Evolutionary conservation across 2,888 invertebrate species (phyloP).

Genomic region (Perdita meconis): DNA sequence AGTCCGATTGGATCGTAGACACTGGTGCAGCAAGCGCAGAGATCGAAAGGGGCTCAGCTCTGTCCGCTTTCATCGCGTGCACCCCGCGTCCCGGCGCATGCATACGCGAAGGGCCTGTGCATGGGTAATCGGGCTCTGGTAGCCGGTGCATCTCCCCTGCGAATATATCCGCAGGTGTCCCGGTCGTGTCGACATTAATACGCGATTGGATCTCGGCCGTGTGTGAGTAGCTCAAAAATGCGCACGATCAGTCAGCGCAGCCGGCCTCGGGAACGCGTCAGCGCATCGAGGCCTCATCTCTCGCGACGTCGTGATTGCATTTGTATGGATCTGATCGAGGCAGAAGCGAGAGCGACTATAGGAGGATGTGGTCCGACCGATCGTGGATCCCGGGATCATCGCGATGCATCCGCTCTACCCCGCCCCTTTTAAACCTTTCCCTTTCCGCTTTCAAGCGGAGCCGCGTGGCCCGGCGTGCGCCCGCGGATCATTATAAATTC

Average conservation of each 20-base stretch:
- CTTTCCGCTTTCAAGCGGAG: slow-evolving; percentile 27
- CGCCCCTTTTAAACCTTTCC: slow-evolving; percentile 7
- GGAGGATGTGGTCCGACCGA: slow-evolving; percentile 54
- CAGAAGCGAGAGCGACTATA: slow-evolving; percentile 42
- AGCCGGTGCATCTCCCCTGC: slow-evolving; percentile 37
- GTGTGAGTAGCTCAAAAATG: slow-evolving; percentile 55
- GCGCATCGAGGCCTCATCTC: slow-evolving; percentile 63
- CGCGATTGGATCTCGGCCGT: slow-evolving; percentile 66
- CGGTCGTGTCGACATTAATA: slow-evolving; percentile 72
- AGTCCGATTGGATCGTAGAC: slow-evolving; percentile 27
- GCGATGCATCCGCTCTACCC: slow-evolving; percentile 47
- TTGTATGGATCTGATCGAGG: slow-evolving; percentile 79
- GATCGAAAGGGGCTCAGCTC: slow-evolving; percentile 28
- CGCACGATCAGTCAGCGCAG: slow-evolving; percentile 58
- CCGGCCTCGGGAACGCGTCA: slow-evolving; percentile 23
- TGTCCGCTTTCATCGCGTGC: slow-evolving; percentile 24
- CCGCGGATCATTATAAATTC: slow-evolving; percentile 64
- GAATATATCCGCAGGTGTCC: slow-evolving; percentile 55
- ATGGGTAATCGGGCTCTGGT: slow-evolving; percentile 37
- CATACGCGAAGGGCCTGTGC: slow-evolving; percentile 36
- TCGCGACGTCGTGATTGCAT: slow-evolving; percentile 77
- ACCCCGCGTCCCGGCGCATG: slow-evolving; percentile 17
- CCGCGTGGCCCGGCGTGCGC: slow-evolving; percentile 14
- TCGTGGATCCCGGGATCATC: slow-evolving; percentile 61
- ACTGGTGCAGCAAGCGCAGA: background rate